These are phyloP conservation scores for Sinodicranocentrus sp. DNA, from an alignment of 2,888 invertebrate species.

Conservation along the genomic window DNA sequence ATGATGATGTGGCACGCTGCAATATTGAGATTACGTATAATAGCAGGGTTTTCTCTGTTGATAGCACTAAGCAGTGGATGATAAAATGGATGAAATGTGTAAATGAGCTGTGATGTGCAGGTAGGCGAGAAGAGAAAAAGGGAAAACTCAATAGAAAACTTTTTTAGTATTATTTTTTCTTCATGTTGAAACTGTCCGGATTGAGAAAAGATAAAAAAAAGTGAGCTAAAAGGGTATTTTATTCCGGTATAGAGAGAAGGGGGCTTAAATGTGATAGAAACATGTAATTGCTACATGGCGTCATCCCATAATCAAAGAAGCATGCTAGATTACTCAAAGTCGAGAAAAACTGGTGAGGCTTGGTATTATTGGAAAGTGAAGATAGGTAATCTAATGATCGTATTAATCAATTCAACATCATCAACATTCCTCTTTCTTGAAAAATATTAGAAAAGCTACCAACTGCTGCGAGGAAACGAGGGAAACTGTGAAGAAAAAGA, in stretches of 20 bases:
- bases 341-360: slow-evolving; percentile 16
- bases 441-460: too few relatives aligned
- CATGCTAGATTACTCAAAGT: slow-evolving; percentile 35
- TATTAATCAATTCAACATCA: slow-evolving; percentile 63
- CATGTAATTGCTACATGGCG: slow-evolving; percentile 44
- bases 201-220: neutral
- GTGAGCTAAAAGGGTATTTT: neutral
- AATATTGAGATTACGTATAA: neutral
- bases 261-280: neutral
- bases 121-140: neutral
- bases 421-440: too few relatives aligned
- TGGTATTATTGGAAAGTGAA: slow-evolving; percentile 14
- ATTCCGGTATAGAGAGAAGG: too few relatives aligned
- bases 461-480: too few relatives aligned
- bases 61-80: neutral
- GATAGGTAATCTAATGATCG: slow-evolving; percentile 48
- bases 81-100: slow-evolving; percentile 33
- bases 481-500: neutral
- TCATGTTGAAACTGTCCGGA: neutral
- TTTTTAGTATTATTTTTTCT: slow-evolving; percentile 8
- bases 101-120: slow-evolving; percentile 29
- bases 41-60: neutral
- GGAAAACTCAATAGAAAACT: slow-evolving; percentile 5
- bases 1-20: too few relatives aligned
- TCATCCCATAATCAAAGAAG: slow-evolving; percentile 32